Conservation (phyloP, 2,797 vertebrate genomes). For the Tauraco hartlaubi region DNA sequence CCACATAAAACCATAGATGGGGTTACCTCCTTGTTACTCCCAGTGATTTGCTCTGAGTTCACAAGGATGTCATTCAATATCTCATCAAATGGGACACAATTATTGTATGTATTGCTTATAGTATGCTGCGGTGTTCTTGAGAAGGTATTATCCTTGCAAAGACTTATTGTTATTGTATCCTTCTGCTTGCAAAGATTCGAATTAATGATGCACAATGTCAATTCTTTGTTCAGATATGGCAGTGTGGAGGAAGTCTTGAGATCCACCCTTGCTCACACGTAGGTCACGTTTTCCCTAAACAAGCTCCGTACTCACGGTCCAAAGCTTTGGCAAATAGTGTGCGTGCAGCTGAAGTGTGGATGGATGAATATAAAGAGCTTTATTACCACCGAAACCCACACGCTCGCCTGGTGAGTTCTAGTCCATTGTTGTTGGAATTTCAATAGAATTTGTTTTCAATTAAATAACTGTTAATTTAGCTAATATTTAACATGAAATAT, state of each 20-base stretch:
- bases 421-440: not conserved
- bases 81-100: not conserved
- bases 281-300: slow-evolving; percentile 89
- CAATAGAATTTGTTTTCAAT: not conserved
- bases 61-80: not conserved
- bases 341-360: slow-evolving; percentile 91
- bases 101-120: not conserved
- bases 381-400: slow-evolving; percentile 91
- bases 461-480: not conserved
- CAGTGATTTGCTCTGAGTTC: not conserved
- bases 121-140: not conserved
- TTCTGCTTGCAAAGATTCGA: not conserved
- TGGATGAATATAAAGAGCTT: slow-evolving; percentile 89
- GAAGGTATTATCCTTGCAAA: not conserved
- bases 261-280: slow-evolving; percentile 94
- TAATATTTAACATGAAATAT: not conserved
- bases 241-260: slow-evolving; percentile 95
- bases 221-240: slow-evolving; percentile 89
- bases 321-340: slow-evolving; percentile 91
- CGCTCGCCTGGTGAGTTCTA: slow-evolving; percentile 88
- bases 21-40: not conserved
- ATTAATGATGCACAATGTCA: not conserved
- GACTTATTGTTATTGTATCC: not conserved
- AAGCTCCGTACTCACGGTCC: slow-evolving; percentile 88
- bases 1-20: not conserved